Conservation (phyloP, 2,888 invertebrate genomes). For the Molorchus minor region DNA sequence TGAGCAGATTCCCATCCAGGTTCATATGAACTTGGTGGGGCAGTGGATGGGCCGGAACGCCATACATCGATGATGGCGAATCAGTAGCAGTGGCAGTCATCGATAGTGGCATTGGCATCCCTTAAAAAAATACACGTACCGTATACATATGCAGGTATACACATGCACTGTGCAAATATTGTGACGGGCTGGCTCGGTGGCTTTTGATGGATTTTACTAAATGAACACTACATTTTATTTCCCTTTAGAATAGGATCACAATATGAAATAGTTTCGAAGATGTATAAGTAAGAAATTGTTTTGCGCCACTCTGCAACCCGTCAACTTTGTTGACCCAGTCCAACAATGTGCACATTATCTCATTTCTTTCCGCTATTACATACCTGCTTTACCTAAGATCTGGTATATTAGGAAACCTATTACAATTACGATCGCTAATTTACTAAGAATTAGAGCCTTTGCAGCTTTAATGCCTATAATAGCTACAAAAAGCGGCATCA, state of each 20-base stretch:
- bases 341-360: too few species aligned
- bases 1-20: conserved; percentile 77
- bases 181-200: too few species aligned
- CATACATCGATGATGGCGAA: conserved; percentile 73
- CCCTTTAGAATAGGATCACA: not conserved
- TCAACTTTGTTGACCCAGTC: too few species aligned
- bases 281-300: too few species aligned
- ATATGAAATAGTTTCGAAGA: too few species aligned
- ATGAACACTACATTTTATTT: not conserved
- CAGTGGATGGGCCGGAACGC: conserved; percentile 69
- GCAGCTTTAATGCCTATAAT: conserved; percentile 83
- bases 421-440: conserved; percentile 82
- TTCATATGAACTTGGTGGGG: conserved; percentile 76
- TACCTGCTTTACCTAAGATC: conserved; percentile 80
- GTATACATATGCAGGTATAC: too few species aligned
- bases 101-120: conserved; percentile 70
- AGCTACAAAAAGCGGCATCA: conserved; percentile 83
- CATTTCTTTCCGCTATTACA: conserved; percentile 49
- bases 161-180: too few species aligned
- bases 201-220: not conserved
- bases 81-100: conserved; percentile 65
- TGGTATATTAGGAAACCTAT: conserved; percentile 84
- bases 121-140: conserved; percentile 34
- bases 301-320: too few species aligned
- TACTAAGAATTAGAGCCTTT: conserved; percentile 85